Conservation (phyloP, 2,113 vertebrate genomes). For the Colaptes auratus region DNA sequence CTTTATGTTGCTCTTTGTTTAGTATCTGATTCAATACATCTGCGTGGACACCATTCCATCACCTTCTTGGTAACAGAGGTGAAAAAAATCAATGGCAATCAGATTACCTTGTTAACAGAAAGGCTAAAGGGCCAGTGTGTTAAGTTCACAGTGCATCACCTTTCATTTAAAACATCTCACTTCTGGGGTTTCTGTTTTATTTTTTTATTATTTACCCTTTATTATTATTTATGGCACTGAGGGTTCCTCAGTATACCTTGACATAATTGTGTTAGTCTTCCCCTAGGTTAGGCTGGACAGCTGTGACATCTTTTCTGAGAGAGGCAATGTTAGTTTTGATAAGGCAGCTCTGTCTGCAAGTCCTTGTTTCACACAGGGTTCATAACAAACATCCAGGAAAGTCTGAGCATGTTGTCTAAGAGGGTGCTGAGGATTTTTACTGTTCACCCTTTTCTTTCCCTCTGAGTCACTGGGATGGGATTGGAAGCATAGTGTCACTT, state of each 20-base stretch:
- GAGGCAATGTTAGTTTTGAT: neutral
- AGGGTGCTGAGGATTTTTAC: neutral
- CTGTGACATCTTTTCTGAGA: neutral
- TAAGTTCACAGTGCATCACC: constrained; percentile 88
- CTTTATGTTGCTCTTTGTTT: constrained; percentile 89
- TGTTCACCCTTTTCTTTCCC: neutral
- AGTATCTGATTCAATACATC: constrained; percentile 90
- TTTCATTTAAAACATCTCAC: constrained; percentile 85
- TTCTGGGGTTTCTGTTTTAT: constrained; percentile 61
- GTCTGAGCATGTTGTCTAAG: neutral
- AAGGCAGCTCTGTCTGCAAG: neutral
- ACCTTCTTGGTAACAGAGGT: constrained; percentile 87
- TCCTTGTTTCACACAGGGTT: neutral
- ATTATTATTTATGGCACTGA: constrained; percentile 79
- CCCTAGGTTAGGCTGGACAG: neutral
- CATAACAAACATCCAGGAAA: neutral
- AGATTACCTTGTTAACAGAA: constrained; percentile 93
- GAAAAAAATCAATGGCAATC: constrained; percentile 95
- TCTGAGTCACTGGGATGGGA: neutral
- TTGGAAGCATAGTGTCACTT: neutral
- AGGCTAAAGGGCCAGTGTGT: constrained; percentile 86
- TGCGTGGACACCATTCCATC: constrained; percentile 88
- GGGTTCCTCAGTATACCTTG: constrained; percentile 7
- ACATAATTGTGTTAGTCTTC: constrained; percentile 48
- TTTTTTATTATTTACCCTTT: constrained; percentile 84